A percentile compares a stretch with the other conserved stretches of the same genome.
phyloP scores from a whole-genome alignment of 2,888 invertebrate species.

The Patella caerulea region DNA sequence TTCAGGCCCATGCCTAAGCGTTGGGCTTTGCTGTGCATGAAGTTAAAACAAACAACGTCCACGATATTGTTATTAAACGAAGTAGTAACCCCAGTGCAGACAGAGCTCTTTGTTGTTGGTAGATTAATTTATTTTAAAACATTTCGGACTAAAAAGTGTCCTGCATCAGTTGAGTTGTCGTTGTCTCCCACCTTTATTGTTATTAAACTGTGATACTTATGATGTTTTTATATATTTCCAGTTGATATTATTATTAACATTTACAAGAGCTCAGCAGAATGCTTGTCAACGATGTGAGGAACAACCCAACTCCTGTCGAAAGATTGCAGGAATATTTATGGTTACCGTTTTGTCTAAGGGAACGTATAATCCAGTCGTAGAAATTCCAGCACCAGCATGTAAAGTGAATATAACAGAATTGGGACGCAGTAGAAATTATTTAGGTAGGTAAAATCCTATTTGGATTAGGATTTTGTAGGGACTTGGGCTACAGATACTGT shows the following conservation, averaged over 20 bases:
- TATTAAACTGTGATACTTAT: background rate
- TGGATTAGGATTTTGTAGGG: background rate
- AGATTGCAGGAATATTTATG: constrained; percentile 81
- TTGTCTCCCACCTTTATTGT: too few species aligned
- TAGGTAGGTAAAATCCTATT: constrained; percentile 77
- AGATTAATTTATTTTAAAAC: too few species aligned
- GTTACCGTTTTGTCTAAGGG: constrained; percentile 81
- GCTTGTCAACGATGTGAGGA: constrained; percentile 28
- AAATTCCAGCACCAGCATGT: constrained; percentile 88
- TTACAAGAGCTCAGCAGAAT: constrained; percentile 19
- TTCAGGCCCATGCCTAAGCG: too few species aligned
- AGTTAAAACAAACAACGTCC: too few species aligned
- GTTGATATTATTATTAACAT: background rate
- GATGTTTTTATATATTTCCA: background rate
- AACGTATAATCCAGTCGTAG: constrained; percentile 87
- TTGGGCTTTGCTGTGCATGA: too few species aligned
- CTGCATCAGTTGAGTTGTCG: too few species aligned
- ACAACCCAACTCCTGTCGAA: constrained; percentile 33
- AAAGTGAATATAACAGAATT: constrained; percentile 89
- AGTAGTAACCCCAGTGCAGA: too few species aligned
- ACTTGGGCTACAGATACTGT: too few species aligned
- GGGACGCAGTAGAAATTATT: constrained; percentile 85
- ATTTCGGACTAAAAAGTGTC: too few species aligned
- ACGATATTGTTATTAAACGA: too few species aligned
- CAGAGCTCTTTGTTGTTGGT: too few species aligned